A percentile compares a stretch with the other conserved stretches of the same genome.
Evolutionary conservation across 2,113 vertebrate genomes (phyloP).

Genomic region (Osmerus eperlanus): DNA sequence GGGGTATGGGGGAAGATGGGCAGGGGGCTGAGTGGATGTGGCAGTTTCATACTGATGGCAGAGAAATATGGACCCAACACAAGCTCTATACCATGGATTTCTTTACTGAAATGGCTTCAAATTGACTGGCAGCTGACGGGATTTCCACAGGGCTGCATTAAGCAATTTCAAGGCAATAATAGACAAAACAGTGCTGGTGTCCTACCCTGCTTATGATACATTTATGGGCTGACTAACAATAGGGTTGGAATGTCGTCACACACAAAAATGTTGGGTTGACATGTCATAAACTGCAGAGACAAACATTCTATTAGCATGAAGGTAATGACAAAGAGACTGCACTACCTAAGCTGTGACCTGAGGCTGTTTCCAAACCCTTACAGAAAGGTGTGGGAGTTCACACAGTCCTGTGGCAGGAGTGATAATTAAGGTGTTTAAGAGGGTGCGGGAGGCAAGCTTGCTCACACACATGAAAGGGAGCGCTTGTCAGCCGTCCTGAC

Average conservation of each 20-base stretch:
- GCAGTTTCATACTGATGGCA: conserved; percentile 23
- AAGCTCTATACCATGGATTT: conserved; percentile 17
- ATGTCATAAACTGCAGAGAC: conserved; percentile 32
- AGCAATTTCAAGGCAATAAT: not conserved
- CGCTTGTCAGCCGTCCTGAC: conserved; percentile 46
- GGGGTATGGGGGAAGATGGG: conserved; percentile 15
- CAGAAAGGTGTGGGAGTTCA: conserved; percentile 49
- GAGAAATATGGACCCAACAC: not conserved
- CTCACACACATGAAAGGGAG: conserved; percentile 61
- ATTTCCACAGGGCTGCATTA: not conserved
- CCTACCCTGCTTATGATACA: not conserved
- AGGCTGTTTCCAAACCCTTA: conserved; percentile 52
- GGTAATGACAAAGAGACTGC: conserved; percentile 48
- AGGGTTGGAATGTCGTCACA: not conserved
- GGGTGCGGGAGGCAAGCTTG: conserved; percentile 52
- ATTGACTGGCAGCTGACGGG: conserved; percentile 36
- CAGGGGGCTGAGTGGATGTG: conserved; percentile 3
- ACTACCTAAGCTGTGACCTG: conserved; percentile 43
- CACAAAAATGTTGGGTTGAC: not conserved
- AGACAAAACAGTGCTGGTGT: not conserved
- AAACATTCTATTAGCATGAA: conserved; percentile 42
- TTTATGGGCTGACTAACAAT: not conserved
- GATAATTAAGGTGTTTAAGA: conserved; percentile 70
- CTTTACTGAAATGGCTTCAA: not conserved
- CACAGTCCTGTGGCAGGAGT: conserved; percentile 49